Evolutionary conservation across 2,888 invertebrate genomes (phyloP).

Genomic region (Empis stercorea): DNA sequence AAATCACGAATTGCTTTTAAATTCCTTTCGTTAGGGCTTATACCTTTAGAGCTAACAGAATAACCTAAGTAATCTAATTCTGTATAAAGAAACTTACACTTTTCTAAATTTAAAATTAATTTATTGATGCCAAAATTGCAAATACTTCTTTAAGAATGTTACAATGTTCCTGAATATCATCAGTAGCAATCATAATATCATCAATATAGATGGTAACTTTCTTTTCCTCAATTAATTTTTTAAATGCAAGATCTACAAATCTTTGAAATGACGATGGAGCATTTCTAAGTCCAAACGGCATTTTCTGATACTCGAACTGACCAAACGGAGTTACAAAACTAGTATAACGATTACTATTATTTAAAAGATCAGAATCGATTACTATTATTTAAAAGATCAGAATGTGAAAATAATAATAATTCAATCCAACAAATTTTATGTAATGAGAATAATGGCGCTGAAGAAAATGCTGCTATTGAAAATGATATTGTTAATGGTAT

Average conservation of each 20-base stretch:
- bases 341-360: no score
- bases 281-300: no score
- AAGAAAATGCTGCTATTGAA: no score
- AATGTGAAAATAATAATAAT: no score
- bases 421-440: no score
- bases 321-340: not conserved
- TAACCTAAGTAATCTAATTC: no score
- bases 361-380: no score
- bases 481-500: no score
- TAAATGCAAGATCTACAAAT: not conserved
- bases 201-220: not conserved
- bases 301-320: slow-evolving; percentile 1
- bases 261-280: not conserved
- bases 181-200: slow-evolving; percentile 4
- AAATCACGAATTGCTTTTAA: slow-evolving; percentile 14
- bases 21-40: not conserved
- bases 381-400: no score
- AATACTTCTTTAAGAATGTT: not conserved
- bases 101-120: no score
- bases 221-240: not conserved
- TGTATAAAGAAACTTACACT: no score
- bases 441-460: no score
- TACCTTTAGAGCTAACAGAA: not conserved
- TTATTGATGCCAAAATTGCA: not conserved
- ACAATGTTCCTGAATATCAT: not conserved